A percentile compares a stretch with the other conserved stretches of the same genome.
Evolutionary conservation across 2,888 invertebrate species (phyloP).

Genomic region (Hermaeophaga mercurialis): DNA sequence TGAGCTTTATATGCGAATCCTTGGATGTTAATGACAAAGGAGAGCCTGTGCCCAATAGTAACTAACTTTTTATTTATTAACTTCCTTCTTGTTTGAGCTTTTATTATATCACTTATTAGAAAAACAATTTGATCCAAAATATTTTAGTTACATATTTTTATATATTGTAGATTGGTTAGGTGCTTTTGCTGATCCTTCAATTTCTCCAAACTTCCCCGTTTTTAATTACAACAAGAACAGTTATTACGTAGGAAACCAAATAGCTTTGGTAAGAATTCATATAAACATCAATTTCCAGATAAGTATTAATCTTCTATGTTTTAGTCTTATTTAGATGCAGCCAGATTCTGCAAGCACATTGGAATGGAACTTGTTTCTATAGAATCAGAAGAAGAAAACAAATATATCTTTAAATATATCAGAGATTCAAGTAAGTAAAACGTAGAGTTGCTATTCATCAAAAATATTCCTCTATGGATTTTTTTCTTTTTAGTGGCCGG

Average conservation of each 20-base stretch:
- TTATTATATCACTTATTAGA: no score
- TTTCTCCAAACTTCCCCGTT: constrained; percentile 8
- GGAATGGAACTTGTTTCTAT: constrained; percentile 17
- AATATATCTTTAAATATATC: constrained; percentile 13
- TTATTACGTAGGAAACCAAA: constrained; percentile 10
- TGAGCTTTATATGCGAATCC: constrained; percentile 32
- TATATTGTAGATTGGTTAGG: constrained; percentile 8
- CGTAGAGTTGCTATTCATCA: neutral
- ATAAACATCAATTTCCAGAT: no score
- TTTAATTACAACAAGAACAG: constrained; percentile 9
- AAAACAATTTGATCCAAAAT: no score
- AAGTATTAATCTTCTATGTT: neutral
- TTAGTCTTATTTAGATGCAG: constrained; percentile 13
- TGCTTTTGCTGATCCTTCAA: constrained; percentile 7
- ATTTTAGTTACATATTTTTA: no score
- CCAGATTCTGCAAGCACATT: constrained; percentile 18
- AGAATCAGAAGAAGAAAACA: constrained; percentile 15
- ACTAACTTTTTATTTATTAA: neutral
- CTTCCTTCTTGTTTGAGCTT: no score
- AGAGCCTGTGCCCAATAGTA: neutral
- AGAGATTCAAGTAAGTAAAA: constrained; percentile 21
- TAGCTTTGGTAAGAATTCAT: neutral
- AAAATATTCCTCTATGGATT: neutral
- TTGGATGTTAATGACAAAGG: neutral
- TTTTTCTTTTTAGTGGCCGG: constrained; percentile 19